A percentile compares a stretch with the other conserved stretches of the same genome.
Evolutionary conservation across 1,140 invertebrate species (phyloP).

Genomic region (Zaprionus camerounensis): DNA sequence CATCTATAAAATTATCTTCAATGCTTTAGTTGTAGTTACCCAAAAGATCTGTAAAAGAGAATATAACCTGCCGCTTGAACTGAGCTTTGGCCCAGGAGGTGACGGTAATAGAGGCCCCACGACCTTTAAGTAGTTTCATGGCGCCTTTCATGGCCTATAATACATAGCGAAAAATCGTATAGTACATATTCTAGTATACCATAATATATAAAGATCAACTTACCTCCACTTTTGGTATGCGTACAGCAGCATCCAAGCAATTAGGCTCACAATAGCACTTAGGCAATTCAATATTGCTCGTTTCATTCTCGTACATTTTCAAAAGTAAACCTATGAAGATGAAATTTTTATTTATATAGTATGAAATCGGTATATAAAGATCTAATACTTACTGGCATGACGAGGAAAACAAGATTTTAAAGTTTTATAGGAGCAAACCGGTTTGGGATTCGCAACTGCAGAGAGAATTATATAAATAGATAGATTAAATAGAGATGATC

Average conservation of each 20-base stretch:
- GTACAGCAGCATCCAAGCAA: slow-evolving; percentile 64
- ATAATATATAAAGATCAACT: background rate
- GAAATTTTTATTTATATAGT: background rate
- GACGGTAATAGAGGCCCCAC: slow-evolving; percentile 61
- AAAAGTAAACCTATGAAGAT: slow-evolving; percentile 55
- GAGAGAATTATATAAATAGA: background rate
- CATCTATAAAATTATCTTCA: background rate
- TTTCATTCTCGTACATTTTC: slow-evolving; percentile 53
- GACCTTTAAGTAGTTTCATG: slow-evolving; percentile 58
- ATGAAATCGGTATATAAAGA: background rate
- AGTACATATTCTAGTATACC: background rate
- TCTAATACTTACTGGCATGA: slow-evolving; percentile 48
- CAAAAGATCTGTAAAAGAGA: slow-evolving; percentile 79
- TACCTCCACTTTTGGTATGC: slow-evolving; percentile 49
- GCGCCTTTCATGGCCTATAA: slow-evolving; percentile 60
- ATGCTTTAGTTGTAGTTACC: slow-evolving; percentile 35
- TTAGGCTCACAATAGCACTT: slow-evolving; percentile 64
- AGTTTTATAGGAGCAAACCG: slow-evolving; percentile 66
- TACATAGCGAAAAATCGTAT: background rate
- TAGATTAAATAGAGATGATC: background rate
- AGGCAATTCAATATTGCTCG: slow-evolving; percentile 12
- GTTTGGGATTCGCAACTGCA: slow-evolving; percentile 63
- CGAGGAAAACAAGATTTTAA: slow-evolving; percentile 63
- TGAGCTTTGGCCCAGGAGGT: slow-evolving; percentile 66
- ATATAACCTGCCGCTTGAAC: slow-evolving; percentile 74